Evolutionary conservation across 2,113 vertebrate genomes (phyloP), one percentile per base, ranked within the genome.

Genomic region (Pycnonotus jocosus): DNA sequence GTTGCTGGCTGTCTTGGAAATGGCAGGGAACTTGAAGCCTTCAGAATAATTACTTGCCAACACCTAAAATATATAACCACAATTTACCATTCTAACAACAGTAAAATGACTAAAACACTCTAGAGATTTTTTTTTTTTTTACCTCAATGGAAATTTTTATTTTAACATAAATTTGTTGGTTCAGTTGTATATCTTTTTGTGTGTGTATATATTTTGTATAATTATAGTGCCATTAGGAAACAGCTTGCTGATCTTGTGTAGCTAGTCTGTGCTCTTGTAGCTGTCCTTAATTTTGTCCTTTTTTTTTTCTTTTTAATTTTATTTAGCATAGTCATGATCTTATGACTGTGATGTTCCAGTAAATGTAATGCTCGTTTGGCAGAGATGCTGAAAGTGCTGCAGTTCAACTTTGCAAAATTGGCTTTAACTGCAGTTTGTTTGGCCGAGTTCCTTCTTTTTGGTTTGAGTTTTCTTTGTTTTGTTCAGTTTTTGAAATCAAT

Each of bases 161-260:
- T 97, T 97, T 92, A 96, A 97, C 95, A 78, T 96, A 84, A 97
- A 89, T 95, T 77, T 93, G 89, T 97, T 92, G 68, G 79, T 96
- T 96, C 96, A 95, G 83, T 96, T 94, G 79, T 97, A 79, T 96
- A 85, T 95, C 69, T 95, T 96, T 79, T 74, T 92, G 50, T 97
- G 96, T 97, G 96, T 98, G 88, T 98, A 94, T 94, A 92, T 96
- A 91, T 97, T 97, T 97, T 96, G 97, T 97, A 95, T 92, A 96
- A 98, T 97, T 96, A 83, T 97, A 97, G 98, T 96, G 95, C 96
- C 51, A 57, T 91, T 98, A 98, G 98, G 97, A 98, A 98, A 97
- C 97, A 98, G 98, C 98, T 98, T 98, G 98, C 98, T 98, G 98
- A 98, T 97, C 95, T 97, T 97, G 97, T 98, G 97, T 98, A 98